Conservation (phyloP, 1,140 invertebrate species). For the Drosophila funebris region DNA sequence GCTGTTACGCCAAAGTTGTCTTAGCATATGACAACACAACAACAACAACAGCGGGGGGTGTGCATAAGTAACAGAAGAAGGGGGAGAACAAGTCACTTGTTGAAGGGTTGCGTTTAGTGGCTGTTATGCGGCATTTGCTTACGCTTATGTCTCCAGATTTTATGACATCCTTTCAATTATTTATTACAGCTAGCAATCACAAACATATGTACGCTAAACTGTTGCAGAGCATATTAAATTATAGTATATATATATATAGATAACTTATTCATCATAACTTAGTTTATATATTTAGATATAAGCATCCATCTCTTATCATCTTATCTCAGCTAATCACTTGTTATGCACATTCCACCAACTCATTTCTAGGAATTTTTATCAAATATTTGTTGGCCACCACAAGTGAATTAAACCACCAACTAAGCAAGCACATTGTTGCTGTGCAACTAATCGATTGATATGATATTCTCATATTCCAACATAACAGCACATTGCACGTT, state of each 20-base stretch:
- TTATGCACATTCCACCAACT: no score
- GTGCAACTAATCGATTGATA: conserved; percentile 20
- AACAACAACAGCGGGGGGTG: conserved; percentile 14
- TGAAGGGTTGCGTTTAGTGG: conserved; percentile 50
- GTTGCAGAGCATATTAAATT: no score
- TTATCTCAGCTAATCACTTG: background rate
- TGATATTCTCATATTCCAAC: conserved; percentile 20
- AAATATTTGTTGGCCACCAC: background rate
- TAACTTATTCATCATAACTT: no score
- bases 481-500: conserved; percentile 11
- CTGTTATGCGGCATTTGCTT: conserved; percentile 5
- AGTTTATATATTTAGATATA: no score
- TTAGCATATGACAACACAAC: conserved; percentile 68
- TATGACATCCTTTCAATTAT: background rate
- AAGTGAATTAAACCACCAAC: background rate
- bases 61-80: background rate
- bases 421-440: background rate
- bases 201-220: background rate
- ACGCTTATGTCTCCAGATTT: background rate
- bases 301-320: no score
- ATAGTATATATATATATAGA: no score
- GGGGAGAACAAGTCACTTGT: conserved; percentile 63
- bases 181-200: conserved; percentile 2
- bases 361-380: background rate
- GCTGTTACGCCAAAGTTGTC: conserved; percentile 60